Base-by-base conservation (phyloP, 2,888 invertebrate genomes). In the Stenotaenia linearis region DNA sequence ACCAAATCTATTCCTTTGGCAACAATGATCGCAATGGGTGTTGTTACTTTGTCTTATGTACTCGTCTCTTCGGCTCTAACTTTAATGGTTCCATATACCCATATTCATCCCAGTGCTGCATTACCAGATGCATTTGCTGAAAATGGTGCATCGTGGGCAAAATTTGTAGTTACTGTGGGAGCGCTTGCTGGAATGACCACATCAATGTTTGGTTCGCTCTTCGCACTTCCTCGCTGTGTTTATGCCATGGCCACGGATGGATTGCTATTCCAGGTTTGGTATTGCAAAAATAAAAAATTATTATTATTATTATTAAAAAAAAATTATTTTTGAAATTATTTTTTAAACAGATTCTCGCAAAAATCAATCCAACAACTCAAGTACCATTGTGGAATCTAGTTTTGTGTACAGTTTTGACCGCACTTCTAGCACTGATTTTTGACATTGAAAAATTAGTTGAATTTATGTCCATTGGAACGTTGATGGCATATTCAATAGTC, bases 161-260 rank as follows among this genome's bases (percentile, higher is more conserved):
- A 93, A 87, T 95, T 93, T 84, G 90, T 92, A 0, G 91, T 95
- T 0, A 91, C 94, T 0, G 88, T 95, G 0, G 96, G 96, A 1
- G 95, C 96, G 0, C 90, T 96, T 2, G 94, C 94, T 84, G 95
- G 95, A n/a, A 94, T 96, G 94, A 94, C 94, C 0, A 95, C 94
- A 0, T 94, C 94, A 0, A 87, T 95, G 1, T 89, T 96, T 79
- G 96, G 96, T 0, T 93, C 94, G 0, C 88, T 96, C 21, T 96
- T 93, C 86, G 92, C 95, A 0, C 87, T 96, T 9, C 95, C 96
- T 0, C 89, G 94, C 23, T 93, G 93, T 84, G 90, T 95, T 87
- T 96, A 96, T 84, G 93, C 96, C 0, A 96, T 96, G 96, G 94
- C 96, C 0, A 90, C 91, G 30, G 96, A 96, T 84, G 96, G 96